Base-by-base conservation (phyloP, 2,113 vertebrate genomes). In the Pantherophis guttatus region DNA sequence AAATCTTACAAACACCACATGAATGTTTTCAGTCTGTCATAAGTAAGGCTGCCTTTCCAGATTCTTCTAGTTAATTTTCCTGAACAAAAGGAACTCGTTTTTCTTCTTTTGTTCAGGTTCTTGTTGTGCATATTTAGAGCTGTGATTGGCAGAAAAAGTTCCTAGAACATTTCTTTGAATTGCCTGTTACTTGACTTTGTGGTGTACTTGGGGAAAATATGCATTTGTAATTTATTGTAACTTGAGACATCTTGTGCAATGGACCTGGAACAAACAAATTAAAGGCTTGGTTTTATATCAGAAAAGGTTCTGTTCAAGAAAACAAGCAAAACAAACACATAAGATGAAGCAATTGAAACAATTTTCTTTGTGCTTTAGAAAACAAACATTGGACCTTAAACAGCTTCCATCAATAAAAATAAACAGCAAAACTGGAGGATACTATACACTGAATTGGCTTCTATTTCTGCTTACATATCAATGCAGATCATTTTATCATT, bases 1-100 rank as follows among this genome's bases (percentile, higher is more conserved):
- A 91, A 95, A 54, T 87, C 91, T 94, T 93, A 94, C 50, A 94
- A 87, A 88, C 65, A 92, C 94, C 48, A 91, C 92, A 75, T 93
- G 93, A 92, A 95, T 81, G 86, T 95, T 86, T 54, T 58, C 13
- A n/a, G 0, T 59, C 62, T 52, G 21, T 92, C 75, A 75, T 87
- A 70, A 92, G 48, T 58, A 50, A 95, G 8, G 3, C 24, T 96
- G 52, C 12, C 29, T 96, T 94, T 90, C 94, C 86, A n/a, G 94
- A 7, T 93, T 85, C 17, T 91, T 91, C 26, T 0, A 93, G 48
- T 0, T 92, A 90, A 88, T 90, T 92, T 94, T 55, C 50, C 62
- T 39, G 59, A 59, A 93, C 91, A 29, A 53, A n/a, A 50, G 81
- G 17, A 88, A 81, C 19, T 81, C 33, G 21, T 19, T 15, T 54